Base-by-base conservation (phyloP, 2,797 vertebrate species). In the Leptodactylus fallax region DNA sequence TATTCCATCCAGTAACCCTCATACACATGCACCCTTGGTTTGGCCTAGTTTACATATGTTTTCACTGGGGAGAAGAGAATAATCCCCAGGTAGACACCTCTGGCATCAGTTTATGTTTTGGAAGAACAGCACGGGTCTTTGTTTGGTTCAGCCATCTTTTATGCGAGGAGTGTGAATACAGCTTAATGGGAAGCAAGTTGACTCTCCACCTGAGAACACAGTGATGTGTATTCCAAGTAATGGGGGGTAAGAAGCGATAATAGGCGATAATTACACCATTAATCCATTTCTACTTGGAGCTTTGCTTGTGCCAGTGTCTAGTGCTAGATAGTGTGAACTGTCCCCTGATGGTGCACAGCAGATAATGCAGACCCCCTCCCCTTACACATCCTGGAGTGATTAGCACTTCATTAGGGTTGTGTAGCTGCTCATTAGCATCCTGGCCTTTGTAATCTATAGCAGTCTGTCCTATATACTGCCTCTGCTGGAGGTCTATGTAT, bases 341-440 rank as follows among this genome's bases (percentile, higher is more conserved):
- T 1, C 58, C 14, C 36, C 12, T 36, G 14, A 78, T 78, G 25
- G 55, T 27, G 77, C 14, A 8, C 58, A 79, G 53, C 11, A 21
- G 56, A 61, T 60, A 45, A 36, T 0, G 19, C 10, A 3, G 9
- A 25, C 6, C 78, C 3, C 10, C 78, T 27, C 58, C 7, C 79
- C 53, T 16, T 58, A 36, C 10, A 61, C 5, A 10, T 19, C 17
- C 12, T 23, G 0, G 10, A 3, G 78, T 14, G 17, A 80, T 80
- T 63, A 80, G 36, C 79, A 61, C 79, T 47, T 80, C 56, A 63
- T 61, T 80, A 80, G 58, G 6, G 17, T 21, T 21, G 8, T 79
- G 77, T 60, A n/a, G 55, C 21, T 12, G 0, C 77, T 58, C 55
- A 27, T 58, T 80, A 60, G 56, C 56, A 21, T 45, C 27, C 16